A percentile compares a stretch with the other conserved stretches of the same genome.
Conservation (phyloP, 2,797 vertebrate species). For the Siniperca obscura region DNA sequence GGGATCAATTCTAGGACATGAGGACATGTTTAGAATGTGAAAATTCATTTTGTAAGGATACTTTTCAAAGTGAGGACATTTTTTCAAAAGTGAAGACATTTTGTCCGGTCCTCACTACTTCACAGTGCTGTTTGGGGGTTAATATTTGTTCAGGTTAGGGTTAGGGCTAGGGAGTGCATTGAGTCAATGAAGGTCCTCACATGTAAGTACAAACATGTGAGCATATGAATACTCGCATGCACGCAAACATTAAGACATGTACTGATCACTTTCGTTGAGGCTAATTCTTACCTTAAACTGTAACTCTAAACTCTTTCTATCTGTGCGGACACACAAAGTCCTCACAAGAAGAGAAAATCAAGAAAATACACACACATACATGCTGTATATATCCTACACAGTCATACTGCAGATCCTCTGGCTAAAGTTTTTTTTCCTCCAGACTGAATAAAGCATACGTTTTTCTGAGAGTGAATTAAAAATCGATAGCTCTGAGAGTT, state of each 20-base stretch:
- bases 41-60: neutral
- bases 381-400: neutral
- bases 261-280: neutral
- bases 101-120: neutral
- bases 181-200: neutral
- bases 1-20: neutral
- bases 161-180: too few species aligned
- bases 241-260: neutral
- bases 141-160: neutral
- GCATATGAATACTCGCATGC: neutral
- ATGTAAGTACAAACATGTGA: neutral
- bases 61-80: neutral
- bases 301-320: neutral
- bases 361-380: neutral
- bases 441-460: conserved; percentile 56
- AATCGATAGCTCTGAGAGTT: conserved; percentile 55
- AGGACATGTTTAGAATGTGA: neutral
- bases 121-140: neutral
- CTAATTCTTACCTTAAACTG: neutral
- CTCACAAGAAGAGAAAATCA: conserved; percentile 18
- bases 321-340: neutral
- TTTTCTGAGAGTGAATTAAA: conserved; percentile 54
- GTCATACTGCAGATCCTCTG: conserved; percentile 20
- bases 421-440: conserved; percentile 5
- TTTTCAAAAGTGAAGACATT: neutral